Evolutionary conservation across 2,797 vertebrate species (phyloP).

Genomic region (Halcyon leucocephala): DNA sequence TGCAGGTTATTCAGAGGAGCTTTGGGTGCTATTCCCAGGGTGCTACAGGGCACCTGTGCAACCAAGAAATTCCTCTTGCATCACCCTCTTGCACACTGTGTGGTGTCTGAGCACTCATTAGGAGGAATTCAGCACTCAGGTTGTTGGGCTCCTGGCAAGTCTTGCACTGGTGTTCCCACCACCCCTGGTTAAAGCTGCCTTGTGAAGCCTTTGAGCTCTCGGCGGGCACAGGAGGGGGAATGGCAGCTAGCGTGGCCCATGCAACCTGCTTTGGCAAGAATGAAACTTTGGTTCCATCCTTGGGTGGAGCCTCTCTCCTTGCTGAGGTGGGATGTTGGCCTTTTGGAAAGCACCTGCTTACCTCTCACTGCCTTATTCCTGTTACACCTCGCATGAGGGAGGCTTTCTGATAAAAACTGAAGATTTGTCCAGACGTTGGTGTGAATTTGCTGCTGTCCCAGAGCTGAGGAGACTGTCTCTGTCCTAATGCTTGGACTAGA

Average conservation of each 20-base stretch:
- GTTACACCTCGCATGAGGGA: neutral
- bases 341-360: neutral
- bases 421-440: neutral
- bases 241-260: neutral
- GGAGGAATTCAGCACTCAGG: neutral
- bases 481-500: neutral
- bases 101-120: neutral
- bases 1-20: neutral
- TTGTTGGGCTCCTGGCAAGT: accelerated
- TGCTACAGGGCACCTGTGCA: neutral
- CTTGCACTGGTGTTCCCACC: accelerated
- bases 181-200: neutral
- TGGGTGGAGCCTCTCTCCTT: neutral
- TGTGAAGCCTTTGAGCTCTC: neutral
- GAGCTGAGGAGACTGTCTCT: neutral
- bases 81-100: accelerated
- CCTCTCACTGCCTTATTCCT: neutral
- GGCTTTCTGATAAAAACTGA: neutral
- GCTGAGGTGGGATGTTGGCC: neutral
- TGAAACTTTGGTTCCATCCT: too few species aligned
- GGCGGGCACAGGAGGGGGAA: accelerated
- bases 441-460: neutral
- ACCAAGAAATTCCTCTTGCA: neutral
- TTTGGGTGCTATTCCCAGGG: neutral
- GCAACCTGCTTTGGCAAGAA: neutral